Evolutionary conservation across 1,140 invertebrate species (phyloP).

Genomic region (Drosophila nigrodunni): DNA sequence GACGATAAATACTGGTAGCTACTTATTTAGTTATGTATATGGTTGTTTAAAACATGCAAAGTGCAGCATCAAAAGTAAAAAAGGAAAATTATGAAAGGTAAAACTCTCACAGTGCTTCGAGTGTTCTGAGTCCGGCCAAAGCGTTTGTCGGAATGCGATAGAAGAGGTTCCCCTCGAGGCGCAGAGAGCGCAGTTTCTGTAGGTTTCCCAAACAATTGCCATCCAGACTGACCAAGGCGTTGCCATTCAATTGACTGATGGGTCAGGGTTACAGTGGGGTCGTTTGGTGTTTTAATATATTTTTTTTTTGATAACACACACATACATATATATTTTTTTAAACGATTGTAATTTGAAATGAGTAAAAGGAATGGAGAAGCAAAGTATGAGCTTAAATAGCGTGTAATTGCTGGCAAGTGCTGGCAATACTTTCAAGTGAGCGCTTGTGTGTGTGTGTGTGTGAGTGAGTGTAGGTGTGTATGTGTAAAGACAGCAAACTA

Average conservation of each 20-base stretch:
- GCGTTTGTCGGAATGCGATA: slow-evolving; percentile 87
- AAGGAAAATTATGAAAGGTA: slow-evolving; percentile 21
- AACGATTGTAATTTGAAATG: slow-evolving; percentile 52
- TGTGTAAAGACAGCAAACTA: slow-evolving; percentile 45
- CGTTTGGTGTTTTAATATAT: slow-evolving; percentile 15
- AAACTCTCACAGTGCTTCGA: slow-evolving; percentile 89
- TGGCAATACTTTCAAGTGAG: slow-evolving; percentile 9
- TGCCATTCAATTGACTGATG: slow-evolving; percentile 89
- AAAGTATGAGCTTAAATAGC: slow-evolving; percentile 67
- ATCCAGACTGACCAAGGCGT: slow-evolving; percentile 87
- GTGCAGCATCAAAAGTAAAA: background rate
- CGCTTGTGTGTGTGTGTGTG: slow-evolving; percentile 18
- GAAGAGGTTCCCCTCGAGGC: slow-evolving; percentile 89
- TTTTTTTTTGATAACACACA: background rate
- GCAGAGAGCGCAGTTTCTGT: slow-evolving; percentile 87
- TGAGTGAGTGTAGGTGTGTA: slow-evolving; percentile 33
- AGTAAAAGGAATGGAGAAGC: slow-evolving; percentile 59
- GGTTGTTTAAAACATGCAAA: slow-evolving; percentile 5
- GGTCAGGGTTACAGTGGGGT: slow-evolving; percentile 11
- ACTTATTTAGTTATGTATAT: slow-evolving; percentile 3
- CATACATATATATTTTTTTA: slow-evolving; percentile 7
- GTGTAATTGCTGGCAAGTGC: slow-evolving; percentile 63
- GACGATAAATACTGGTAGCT: slow-evolving; percentile 22
- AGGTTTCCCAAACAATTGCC: slow-evolving; percentile 86
- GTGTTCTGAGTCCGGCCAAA: slow-evolving; percentile 86